Evolutionary conservation across 2,113 vertebrate species (phyloP), one percentile per base, ranked within the genome.

Genomic region (Osmerus mordax): DNA sequence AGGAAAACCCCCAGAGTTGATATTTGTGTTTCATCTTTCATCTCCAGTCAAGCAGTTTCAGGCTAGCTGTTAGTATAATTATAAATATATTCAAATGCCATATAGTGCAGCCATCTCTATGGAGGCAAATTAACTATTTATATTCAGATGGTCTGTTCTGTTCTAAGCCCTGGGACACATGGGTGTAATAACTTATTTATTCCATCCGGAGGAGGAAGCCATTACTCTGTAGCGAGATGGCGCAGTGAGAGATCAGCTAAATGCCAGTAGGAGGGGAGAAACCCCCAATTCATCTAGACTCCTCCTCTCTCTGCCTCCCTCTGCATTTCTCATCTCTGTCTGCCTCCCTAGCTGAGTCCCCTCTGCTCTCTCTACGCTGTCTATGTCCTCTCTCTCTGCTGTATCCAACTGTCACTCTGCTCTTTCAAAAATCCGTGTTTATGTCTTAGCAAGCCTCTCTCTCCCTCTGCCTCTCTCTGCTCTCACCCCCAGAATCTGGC

Each of bases 181-280:
- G 67, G 56, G 78, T 84, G 80, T 74, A 86, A 87, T 82, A 86
- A 86, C 60, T 90, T 87, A 83, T 87, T 78, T 82, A 83, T 81
- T 76, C 77, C 74, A 76, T 75, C 76, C 61, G 12, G 67, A 81
- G 77, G 72, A 79, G 78, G 82, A 83, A 80, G 69, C 67, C 65
- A 79, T 85, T 80, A 83, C 74, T 64, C 74, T 61, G 21, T 67
- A 74, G 73, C 61, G 25, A 52, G 63, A 66, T 4, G 14, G 28
- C 16, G 29, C 14, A 77, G 52, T 77, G 73, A 69, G 63, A 72
- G 54, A 55, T 74, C n/a, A 55, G 25, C 47, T 77, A 81, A 71
- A 56, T 56, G 54, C n/a, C 16, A 56, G 54, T 18, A 56, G 54
- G 54, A n/a, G 16, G 16, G 54, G 54, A 3, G n/a, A 5, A 56